Base-by-base conservation (phyloP, 2,888 invertebrate genomes). In the Torymus auratus region DNA sequence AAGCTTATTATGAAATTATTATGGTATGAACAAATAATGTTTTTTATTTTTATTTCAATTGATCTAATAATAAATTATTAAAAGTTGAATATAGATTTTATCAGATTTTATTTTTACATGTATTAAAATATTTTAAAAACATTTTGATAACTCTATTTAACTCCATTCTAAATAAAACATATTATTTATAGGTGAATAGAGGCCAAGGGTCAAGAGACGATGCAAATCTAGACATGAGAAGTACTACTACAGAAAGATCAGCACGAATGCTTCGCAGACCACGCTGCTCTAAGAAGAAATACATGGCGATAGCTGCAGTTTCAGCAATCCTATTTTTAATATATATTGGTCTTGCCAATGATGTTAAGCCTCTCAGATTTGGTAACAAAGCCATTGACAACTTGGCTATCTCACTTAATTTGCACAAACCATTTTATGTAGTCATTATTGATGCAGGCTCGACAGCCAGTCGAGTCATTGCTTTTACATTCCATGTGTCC, bases 361-460 rank as follows among this genome's bases (percentile, higher is more conserved):
- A 88, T 71, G 71, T 83, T 58, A 81, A 87, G 65, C 88, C 89
- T 12, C 81, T 88, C 10, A 87, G 83, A 70, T 83, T 89, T 28
- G 89, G 90, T 10, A 86, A 86, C 5, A 86, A 87, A 87, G 93
- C 94, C 88, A 91, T 96, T 83, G 96, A 96, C 86, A 93, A 93
- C n/a, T 89, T 96, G 80, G 96, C 95, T 28, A 94, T 94, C 87
- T 93, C 93, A 70, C 92, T 96, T 78, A 96, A 96, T 65, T 94
- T 96, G 87, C 93, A 94, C 86, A 93, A 94, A 85, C 93, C 93
- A 58, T 93, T 94, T 65, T 95, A 97, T 92, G 97, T 96, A 0
- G 96, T 97, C 28, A 95, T 98, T 85, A 95, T 98, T 84, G 98
- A 98, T 91, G 98, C 98, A 4, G 98, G 98, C 2, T 98, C 97